A percentile compares a stretch with the other conserved stretches of the same genome.
Conservation (phyloP, 2,888 invertebrate species). For the Allacma fusca region DNA sequence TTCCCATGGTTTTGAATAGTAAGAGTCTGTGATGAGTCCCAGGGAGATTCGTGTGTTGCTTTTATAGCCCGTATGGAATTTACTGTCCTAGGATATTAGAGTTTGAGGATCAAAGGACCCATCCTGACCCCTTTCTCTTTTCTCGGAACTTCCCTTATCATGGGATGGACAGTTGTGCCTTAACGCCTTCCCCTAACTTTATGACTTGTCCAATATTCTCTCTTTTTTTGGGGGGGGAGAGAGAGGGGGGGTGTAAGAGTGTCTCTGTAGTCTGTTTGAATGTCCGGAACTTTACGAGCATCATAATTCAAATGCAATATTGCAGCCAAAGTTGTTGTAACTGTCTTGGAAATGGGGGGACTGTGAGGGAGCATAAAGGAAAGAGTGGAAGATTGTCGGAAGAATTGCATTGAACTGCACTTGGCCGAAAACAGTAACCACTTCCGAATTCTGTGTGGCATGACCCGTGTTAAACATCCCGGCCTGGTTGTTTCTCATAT, state of each 20-base stretch:
- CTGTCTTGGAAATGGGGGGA: background rate
- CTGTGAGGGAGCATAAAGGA: background rate
- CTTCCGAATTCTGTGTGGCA: background rate
- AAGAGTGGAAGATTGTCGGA: background rate
- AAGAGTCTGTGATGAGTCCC: too few relatives aligned
- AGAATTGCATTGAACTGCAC: constrained; percentile 9
- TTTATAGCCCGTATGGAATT: too few relatives aligned
- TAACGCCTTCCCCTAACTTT: background rate
- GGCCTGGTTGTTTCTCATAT: background rate
- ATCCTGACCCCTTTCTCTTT: background rate
- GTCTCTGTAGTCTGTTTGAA: too few relatives aligned
- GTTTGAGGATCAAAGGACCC: too few relatives aligned
- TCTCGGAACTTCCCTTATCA: background rate
- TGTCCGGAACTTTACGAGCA: background rate
- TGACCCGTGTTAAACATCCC: background rate
- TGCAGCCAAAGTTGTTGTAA: background rate
- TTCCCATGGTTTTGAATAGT: too few relatives aligned
- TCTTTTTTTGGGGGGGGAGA: too few relatives aligned
- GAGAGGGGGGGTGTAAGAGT: too few relatives aligned
- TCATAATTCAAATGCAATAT: constrained; percentile 13
- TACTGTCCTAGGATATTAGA: too few relatives aligned
- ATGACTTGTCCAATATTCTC: constrained; percentile 16
- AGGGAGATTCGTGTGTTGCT: too few relatives aligned
- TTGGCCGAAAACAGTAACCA: constrained; percentile 10
- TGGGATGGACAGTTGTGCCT: background rate